phyloP scores from a whole-genome alignment of 2,888 invertebrate genomes.

The Nephrotoma flavescens region DNA sequence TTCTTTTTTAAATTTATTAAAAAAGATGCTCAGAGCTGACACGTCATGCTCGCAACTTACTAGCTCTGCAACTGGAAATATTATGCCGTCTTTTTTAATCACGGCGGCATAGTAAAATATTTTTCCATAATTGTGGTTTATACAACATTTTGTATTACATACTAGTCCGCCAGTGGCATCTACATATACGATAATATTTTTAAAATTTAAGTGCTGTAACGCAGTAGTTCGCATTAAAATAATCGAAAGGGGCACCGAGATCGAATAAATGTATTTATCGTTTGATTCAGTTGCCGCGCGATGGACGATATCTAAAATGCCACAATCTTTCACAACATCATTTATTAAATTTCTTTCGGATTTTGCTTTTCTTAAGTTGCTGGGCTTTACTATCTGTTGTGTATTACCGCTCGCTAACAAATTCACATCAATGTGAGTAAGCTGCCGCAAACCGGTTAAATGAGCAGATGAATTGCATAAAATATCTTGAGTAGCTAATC shows the following conservation, averaged over 20 bases:
- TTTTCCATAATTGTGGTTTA: background rate
- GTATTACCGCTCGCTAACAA: background rate
- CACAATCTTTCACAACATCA: no score
- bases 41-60: no score
- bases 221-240: background rate
- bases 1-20: background rate
- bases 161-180: background rate
- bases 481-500: no score
- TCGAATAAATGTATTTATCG: background rate
- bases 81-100: background rate
- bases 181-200: no score
- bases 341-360: no score
- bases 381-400: background rate
- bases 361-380: background rate
- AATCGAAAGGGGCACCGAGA: background rate
- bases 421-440: background rate
- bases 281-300: background rate
- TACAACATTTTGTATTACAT: background rate
- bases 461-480: no score
- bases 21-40: background rate
- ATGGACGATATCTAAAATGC: background rate
- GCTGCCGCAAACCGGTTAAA: no score
- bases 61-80: background rate
- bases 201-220: no score
- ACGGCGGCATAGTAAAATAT: background rate